Conservation (phyloP, 2,113 vertebrate genomes). For the Pelecanus crispus region DNA sequence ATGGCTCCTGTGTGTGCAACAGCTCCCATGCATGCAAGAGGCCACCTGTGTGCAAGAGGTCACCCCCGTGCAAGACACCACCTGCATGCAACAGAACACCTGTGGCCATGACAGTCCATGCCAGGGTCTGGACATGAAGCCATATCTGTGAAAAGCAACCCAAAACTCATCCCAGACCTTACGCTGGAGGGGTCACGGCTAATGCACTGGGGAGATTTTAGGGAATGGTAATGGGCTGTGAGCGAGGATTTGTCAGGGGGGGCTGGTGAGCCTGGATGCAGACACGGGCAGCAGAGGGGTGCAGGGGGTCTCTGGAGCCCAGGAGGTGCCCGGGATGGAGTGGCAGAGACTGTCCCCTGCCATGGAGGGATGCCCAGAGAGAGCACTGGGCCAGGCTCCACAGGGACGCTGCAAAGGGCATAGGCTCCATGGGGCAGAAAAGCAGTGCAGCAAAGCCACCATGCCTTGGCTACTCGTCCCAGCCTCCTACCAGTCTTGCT, state of each 20-base stretch:
- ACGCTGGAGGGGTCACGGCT: accelerated
- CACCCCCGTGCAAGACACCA: not conserved
- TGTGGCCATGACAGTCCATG: accelerated
- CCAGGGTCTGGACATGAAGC: not conserved
- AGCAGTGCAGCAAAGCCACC: not conserved
- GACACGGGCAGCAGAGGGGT: accelerated
- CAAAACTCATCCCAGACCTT: not conserved
- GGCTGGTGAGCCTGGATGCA: not conserved
- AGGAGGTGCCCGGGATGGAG: accelerated
- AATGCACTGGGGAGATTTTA: accelerated
- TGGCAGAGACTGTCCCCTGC: not conserved
- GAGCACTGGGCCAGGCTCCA: accelerated
- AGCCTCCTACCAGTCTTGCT: not conserved
- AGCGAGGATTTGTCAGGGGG: not conserved
- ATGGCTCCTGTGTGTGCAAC: accelerated
- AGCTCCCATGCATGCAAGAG: no score
- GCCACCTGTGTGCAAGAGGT: not conserved
- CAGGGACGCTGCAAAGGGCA: not conserved
- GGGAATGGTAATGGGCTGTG: not conserved
- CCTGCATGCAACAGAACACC: not conserved
- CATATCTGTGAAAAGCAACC: not conserved
- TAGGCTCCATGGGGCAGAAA: not conserved
- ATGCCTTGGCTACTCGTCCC: not conserved
- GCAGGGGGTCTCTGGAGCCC: not conserved
- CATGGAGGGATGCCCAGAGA: not conserved